Evolutionary conservation across 2,113 vertebrate species (phyloP).

Genomic region (Syngnathus floridae): DNA sequence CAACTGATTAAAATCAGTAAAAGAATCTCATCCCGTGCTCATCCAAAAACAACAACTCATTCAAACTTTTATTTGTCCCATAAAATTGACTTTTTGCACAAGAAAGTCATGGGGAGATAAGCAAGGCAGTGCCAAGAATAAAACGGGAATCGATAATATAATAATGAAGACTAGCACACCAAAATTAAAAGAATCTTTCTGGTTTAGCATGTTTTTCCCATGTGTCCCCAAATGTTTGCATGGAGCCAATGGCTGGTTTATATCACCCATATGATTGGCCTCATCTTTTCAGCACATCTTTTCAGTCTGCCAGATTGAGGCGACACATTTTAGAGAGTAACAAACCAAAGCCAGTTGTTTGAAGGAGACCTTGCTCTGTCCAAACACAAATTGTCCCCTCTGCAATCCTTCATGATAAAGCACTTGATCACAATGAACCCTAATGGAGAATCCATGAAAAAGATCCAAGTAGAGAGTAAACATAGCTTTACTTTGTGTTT

Average conservation of each 20-base stretch:
- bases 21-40: background rate
- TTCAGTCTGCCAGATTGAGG: conserved; percentile 15
- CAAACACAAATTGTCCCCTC: conserved; percentile 26
- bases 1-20: background rate
- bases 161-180: background rate
- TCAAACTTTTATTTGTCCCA: background rate
- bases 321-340: conserved; percentile 26
- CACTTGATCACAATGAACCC: conserved; percentile 47
- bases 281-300: background rate
- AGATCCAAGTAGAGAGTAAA: conserved; percentile 41
- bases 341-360: conserved; percentile 26
- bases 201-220: background rate
- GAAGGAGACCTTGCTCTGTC: conserved; percentile 22
- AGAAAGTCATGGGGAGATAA: background rate
- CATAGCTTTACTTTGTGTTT: conserved; percentile 52
- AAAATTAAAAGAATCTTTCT: background rate
- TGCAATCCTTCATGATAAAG: conserved; percentile 42
- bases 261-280: background rate
- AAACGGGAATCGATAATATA: background rate
- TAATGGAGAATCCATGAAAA: conserved; percentile 56
- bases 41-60: background rate
- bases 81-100: background rate
- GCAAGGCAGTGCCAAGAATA: background rate
- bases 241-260: background rate
- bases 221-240: background rate